Conservation (phyloP, 2,888 invertebrate genomes). For the Drosophila fungiperda region DNA sequence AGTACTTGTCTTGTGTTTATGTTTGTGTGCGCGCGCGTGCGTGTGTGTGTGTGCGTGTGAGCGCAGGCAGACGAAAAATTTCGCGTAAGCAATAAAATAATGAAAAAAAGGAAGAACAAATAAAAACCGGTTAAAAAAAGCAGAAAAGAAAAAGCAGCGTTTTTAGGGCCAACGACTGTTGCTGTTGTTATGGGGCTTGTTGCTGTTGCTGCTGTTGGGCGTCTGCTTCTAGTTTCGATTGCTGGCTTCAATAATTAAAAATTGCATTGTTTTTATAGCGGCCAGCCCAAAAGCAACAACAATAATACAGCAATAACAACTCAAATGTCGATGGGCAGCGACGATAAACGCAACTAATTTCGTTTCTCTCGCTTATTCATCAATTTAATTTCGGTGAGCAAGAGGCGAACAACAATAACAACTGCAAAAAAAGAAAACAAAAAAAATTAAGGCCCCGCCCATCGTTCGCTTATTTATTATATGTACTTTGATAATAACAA, state of each 20-base stretch:
- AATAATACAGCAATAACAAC: slow-evolving; percentile 5
- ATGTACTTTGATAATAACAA: slow-evolving; percentile 71
- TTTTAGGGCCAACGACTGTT: slow-evolving; percentile 43
- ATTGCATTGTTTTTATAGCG: slow-evolving; percentile 66
- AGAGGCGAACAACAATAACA: slow-evolving; percentile 24
- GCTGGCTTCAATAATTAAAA: slow-evolving; percentile 72
- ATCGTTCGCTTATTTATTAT: slow-evolving; percentile 43
- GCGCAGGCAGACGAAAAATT: slow-evolving; percentile 63
- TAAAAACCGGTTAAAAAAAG: slow-evolving; percentile 69
- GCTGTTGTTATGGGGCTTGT: background rate
- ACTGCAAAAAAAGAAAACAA: background rate
- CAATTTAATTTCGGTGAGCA: slow-evolving; percentile 37
- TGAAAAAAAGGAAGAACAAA: slow-evolving; percentile 44
- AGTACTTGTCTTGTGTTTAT: slow-evolving; percentile 7
- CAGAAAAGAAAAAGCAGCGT: slow-evolving; percentile 22
- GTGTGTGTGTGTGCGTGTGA: slow-evolving; percentile 11
- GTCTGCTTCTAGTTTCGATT: slow-evolving; percentile 67
- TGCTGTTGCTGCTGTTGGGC: slow-evolving; percentile 19
- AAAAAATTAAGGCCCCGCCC: slow-evolving; percentile 51
- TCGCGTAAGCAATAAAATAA: slow-evolving; percentile 76
- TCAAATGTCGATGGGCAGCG: slow-evolving; percentile 13
- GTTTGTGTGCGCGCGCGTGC: slow-evolving; percentile 16
- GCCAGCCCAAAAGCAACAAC: slow-evolving; percentile 5
- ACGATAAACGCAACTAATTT: slow-evolving; percentile 25
- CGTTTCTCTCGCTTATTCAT: slow-evolving; percentile 31